Evolutionary conservation across 2,888 invertebrate species (phyloP), one percentile per base, ranked within the genome.

Genomic region (Phasia obesa): DNA sequence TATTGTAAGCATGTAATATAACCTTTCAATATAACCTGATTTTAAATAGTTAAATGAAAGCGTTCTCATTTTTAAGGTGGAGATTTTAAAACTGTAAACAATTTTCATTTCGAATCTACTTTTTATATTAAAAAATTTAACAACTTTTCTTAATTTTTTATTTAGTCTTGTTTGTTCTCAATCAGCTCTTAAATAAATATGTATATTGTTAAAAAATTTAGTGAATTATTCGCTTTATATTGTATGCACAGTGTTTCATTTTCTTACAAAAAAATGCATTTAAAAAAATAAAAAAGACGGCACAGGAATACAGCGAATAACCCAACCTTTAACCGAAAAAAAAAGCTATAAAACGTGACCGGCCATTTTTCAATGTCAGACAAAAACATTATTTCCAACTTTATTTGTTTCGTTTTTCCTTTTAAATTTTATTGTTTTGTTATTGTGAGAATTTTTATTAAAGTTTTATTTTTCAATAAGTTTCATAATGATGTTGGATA

Each of bases 331-430:
- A 62, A 74, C 62, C 60, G 59, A 42, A 84, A 84, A 81, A 60
- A 84, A 81, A 60, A 79, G 86, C 88, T 87, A 88, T 87, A 90
- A 91, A 90, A 91, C 90, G 90, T 91, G 90, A 91, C 91, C 90
- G 88, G 88, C 90, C 90, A 90, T 90, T 91, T 90, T 90, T 90
- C 91, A 91, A 91, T 91, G 91, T 91, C 90, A 91, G 91, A 90
- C 89, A 87, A 86, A 90, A 90, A 87, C 85, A 86, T 84, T 86
- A 83, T 76, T 80, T 75, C 78, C 65, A 64, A 25, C 65, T 53
- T 75, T 65, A 13, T 6, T 47, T 44, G 17, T 69, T 79, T 60
- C 23, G 69, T 76, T 35, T 84, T 78, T 73, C 77, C 73, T n/a
- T n/a, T n/a, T n/a, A n/a, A n/a, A n/a, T 82, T 78, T 85, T 84